Conservation (phyloP, 1,140 invertebrate genomes). For the Melipona quadrifasciata region DNA sequence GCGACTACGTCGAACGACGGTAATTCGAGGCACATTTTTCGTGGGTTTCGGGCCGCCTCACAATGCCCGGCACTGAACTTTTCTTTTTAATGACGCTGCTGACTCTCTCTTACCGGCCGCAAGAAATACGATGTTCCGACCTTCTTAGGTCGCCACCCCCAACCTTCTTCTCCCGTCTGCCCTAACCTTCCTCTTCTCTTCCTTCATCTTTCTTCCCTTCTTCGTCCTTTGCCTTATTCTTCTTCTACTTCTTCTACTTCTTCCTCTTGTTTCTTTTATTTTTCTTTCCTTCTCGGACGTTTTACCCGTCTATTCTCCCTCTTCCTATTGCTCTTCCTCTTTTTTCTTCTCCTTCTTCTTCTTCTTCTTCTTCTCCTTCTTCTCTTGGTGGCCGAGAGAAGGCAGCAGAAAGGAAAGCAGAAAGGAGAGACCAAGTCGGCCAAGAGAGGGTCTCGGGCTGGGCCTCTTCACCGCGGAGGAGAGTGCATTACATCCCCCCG, state of each 20-base stretch:
- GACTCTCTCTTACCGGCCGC: slow-evolving; percentile 7
- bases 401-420: slow-evolving; percentile 14
- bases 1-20: neutral
- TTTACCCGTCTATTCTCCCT: neutral
- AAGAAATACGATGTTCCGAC: slow-evolving; percentile 54
- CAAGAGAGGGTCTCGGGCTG: slow-evolving; percentile 3
- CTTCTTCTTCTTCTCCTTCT: slow-evolving; percentile 5
- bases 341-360: neutral
- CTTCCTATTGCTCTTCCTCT: neutral
- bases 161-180: neutral
- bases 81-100: slow-evolving; percentile 48
- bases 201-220: slow-evolving; percentile 1
- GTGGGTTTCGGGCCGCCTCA: slow-evolving; percentile 14
- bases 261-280: neutral
- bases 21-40: slow-evolving; percentile 25
- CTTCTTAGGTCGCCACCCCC: slow-evolving; percentile 53
- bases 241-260: neutral
- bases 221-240: slow-evolving; percentile 4
- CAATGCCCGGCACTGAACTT: slow-evolving; percentile 22
- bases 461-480: slow-evolving; percentile 37
- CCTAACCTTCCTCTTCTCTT: slow-evolving; percentile 18
- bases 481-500: slow-evolving; percentile 50
- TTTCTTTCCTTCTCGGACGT: neutral
- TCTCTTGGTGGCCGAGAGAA: slow-evolving; percentile 18
- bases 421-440: slow-evolving; percentile 17